A percentile compares a stretch with the other conserved stretches of the same genome.
phyloP scores from a whole-genome alignment of 2,888 invertebrate species.

The Choristoneura rosaceana region DNA sequence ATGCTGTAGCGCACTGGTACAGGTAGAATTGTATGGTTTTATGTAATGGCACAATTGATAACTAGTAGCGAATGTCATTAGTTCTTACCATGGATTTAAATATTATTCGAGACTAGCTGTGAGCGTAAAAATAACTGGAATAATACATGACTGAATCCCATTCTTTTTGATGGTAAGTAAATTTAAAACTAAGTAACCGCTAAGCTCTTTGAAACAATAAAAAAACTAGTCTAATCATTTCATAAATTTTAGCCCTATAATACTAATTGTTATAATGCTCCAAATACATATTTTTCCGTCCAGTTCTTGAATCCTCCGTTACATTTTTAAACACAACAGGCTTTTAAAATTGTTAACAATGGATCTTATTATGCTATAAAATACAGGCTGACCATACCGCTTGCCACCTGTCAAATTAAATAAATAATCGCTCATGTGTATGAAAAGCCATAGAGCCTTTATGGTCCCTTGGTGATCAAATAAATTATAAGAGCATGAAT shows the following conservation, averaged over 20 bases:
- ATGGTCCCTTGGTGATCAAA: background rate
- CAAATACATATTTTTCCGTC: background rate
- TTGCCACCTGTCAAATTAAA: constrained; percentile 32
- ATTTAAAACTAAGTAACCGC: too few relatives aligned
- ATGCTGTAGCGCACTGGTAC: background rate
- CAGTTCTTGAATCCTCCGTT: background rate
- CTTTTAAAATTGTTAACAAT: background rate
- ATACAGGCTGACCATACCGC: background rate
- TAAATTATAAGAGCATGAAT: constrained; percentile 2
- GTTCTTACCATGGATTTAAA: too few relatives aligned
- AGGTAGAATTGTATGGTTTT: background rate
- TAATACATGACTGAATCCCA: too few relatives aligned
- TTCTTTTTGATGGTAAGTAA: too few relatives aligned
- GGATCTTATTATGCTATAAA: constrained; percentile 16
- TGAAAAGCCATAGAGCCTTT: background rate
- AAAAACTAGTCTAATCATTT: too few relatives aligned
- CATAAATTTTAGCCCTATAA: too few relatives aligned
- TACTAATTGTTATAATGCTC: background rate
- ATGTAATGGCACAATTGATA: background rate
- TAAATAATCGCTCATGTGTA: background rate
- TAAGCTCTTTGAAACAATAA: too few relatives aligned
- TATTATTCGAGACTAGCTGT: too few relatives aligned
- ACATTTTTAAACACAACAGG: background rate
- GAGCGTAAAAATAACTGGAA: too few relatives aligned
- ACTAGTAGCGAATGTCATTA: too few relatives aligned